Evolutionary conservation across 2,113 vertebrate genomes (phyloP).

Genomic region (Scophthalmus maximus): DNA sequence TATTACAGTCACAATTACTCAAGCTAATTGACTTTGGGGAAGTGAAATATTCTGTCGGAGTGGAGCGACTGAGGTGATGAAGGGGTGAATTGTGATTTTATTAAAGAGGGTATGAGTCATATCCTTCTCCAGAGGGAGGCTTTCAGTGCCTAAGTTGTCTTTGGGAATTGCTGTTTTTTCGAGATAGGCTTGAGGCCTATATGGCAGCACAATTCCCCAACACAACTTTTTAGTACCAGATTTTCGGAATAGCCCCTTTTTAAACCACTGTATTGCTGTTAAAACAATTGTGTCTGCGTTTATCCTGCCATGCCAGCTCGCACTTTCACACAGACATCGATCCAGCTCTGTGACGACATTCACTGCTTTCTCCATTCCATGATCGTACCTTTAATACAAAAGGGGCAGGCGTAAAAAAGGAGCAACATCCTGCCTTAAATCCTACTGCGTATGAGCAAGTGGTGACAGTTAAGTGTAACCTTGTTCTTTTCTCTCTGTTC

Average conservation of each 20-base stretch:
- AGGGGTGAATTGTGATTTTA: constrained; percentile 60
- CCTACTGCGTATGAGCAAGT: too few relatives aligned
- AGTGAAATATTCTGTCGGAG: constrained; percentile 38
- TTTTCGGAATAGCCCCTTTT: neutral
- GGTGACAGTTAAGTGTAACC: constrained; percentile 33
- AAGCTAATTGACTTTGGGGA: constrained; percentile 68
- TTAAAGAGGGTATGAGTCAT: constrained; percentile 57
- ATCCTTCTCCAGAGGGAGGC: constrained; percentile 21
- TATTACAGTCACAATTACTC: constrained; percentile 66
- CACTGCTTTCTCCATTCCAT: neutral
- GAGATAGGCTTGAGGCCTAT: constrained; percentile 17
- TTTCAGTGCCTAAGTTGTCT: constrained; percentile 34
- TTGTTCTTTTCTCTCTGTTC: constrained; percentile 7
- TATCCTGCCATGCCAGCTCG: neutral
- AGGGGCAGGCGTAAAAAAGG: too few relatives aligned
- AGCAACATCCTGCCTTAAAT: too few relatives aligned
- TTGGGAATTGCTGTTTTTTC: constrained; percentile 46
- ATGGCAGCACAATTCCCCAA: neutral
- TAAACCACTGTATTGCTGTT: neutral
- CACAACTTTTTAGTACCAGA: neutral
- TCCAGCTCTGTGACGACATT: neutral
- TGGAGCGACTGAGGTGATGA: constrained; percentile 39
- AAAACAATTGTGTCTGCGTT: neutral
- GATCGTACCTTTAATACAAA: neutral
- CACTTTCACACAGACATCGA: neutral